Evolutionary conservation across 2,888 invertebrate species (phyloP), one percentile per base, ranked within the genome.

Genomic region (Epinotia nisella): DNA sequence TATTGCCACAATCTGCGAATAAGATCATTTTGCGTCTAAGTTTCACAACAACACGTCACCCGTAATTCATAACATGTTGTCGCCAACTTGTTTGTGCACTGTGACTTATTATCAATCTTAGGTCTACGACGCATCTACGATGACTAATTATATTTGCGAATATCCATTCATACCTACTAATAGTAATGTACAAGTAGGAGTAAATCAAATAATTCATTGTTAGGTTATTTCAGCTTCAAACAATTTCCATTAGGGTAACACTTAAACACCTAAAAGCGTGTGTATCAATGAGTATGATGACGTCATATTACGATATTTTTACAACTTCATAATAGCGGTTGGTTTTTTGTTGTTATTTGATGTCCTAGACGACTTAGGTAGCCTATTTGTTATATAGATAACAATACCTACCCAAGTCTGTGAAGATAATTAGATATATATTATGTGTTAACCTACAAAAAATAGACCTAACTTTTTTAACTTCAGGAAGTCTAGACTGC

Each of bases 401-500:
- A 29, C 29, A 29, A 29, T 29, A 29, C 29, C n/a, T n/a, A n/a
- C n/a, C n/a, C n/a, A n/a, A n/a, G 29, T 29, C 1, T 5, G 29
- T 29, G 7, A n/a, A n/a, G 15, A 13, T 39, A 39, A 1, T 1
- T 17, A 41, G 19, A 60, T n/a, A n/a, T 39, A 19, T n/a, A 1
- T n/a, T 39, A 19, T n/a, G 7, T n/a, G 21, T 55, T 13, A 19
- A 15, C 21, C 19, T 45, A 61, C 39, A 61, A 24, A 49, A 11
- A 11, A 5, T n/a, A 7, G 5, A 29, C 0, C 49, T 13, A 56
- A 11, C n/a, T 21, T 56, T 56, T 21, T 21, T n/a, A 24, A 51
- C 19, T 10, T 64, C 3, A 41, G 1, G n/a, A 55, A 62, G 17
- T 68, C 73, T 73, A 73, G 73, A 69, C 51, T 17, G 53, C 15